Conservation (phyloP, 2,888 invertebrate species). For the Ornithoptera alexandrae region DNA sequence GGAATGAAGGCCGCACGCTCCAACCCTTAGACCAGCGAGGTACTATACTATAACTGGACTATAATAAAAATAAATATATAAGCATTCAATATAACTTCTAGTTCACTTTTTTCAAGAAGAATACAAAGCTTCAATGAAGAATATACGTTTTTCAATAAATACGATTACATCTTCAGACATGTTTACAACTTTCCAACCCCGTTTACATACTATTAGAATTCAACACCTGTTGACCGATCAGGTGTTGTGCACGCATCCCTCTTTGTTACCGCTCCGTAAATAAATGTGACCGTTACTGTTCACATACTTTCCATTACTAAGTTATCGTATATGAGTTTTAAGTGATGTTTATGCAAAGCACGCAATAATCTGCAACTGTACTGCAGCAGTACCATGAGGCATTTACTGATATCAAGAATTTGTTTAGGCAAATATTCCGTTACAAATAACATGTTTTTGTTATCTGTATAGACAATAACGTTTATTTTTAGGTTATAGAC, state of each 20-base stretch:
- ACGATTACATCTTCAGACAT: slow-evolving; percentile 39
- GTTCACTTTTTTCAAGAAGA: too few relatives aligned
- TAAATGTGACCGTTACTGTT: background rate
- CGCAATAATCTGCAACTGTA: background rate
- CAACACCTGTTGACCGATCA: slow-evolving; percentile 59
- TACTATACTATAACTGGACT: too few relatives aligned
- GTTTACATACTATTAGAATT: slow-evolving; percentile 36
- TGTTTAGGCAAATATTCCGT: background rate
- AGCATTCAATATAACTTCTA: too few relatives aligned
- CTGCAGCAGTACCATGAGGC: background rate
- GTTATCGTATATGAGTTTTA: slow-evolving; percentile 3
- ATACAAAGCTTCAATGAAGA: background rate
- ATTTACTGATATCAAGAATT: background rate
- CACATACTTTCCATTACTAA: slow-evolving; percentile 36
- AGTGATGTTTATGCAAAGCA: background rate
- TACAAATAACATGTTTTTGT: too few relatives aligned
- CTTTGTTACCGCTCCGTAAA: slow-evolving; percentile 30
- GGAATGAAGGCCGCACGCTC: too few relatives aligned
- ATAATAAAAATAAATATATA: background rate
- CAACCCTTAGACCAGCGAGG: too few relatives aligned
- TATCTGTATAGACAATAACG: too few relatives aligned
- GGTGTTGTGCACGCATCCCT: slow-evolving; percentile 48
- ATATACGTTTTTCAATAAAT: background rate
- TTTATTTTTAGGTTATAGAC: too few relatives aligned
- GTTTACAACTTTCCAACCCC: slow-evolving; percentile 38